A percentile compares a stretch with the other conserved stretches of the same genome.
Evolutionary conservation across 2,797 vertebrate genomes (phyloP).

Genomic region (Sebastolobus alascanus): DNA sequence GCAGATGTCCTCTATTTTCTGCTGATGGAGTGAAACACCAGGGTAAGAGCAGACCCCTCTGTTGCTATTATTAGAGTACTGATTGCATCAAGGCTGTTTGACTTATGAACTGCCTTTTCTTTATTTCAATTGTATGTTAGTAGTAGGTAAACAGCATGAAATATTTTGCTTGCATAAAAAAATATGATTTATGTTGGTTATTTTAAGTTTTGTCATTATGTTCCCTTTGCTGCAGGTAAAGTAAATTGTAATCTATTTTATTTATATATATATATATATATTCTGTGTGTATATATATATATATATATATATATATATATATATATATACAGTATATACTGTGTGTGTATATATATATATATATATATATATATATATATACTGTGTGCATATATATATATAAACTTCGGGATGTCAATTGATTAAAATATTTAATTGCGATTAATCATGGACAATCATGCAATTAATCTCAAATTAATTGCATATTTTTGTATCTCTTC

Average conservation of each 20-base stretch:
- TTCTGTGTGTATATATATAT: no score
- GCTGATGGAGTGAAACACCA: slow-evolving; percentile 57
- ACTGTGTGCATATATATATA: not conserved
- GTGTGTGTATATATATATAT: no score
- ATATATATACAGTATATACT: no score
- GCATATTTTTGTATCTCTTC: no score
- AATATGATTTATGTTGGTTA: not conserved
- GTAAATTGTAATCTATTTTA: no score
- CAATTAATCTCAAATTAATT: no score
- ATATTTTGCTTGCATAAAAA: not conserved
- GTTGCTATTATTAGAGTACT: slow-evolving; percentile 7
- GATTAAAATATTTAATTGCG: no score
- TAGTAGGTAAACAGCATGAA: not conserved
- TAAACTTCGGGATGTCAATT: no score
- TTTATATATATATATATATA: no score
- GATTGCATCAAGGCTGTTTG: not conserved
- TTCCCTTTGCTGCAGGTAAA: not conserved
- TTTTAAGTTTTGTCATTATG: not conserved
- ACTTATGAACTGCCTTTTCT: not conserved
- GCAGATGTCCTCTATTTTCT: slow-evolving; percentile 54
- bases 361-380: no score
- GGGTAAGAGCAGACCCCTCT: slow-evolving; percentile 65
- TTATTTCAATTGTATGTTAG: not conserved
- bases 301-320: no score
- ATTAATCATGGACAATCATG: no score